Base-by-base conservation (phyloP, 2,888 invertebrate genomes). In the Eubasilissa splendida region DNA sequence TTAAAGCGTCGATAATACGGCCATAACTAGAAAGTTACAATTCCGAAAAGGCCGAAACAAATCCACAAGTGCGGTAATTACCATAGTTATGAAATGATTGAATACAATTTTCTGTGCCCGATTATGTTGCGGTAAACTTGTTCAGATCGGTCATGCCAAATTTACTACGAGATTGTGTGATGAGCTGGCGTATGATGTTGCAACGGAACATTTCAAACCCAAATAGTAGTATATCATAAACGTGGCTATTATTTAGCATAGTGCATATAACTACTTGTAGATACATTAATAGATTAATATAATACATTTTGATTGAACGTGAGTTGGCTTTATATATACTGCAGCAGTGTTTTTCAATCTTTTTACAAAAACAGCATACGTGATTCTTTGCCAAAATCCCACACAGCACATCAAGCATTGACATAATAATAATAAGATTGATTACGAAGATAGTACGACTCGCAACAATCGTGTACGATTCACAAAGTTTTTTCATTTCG, bases 71-170 rank as follows among this genome's bases (percentile, higher is more conserved):
- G 42, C 59, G 58, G 58, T 59, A 59, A 74, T 50, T 58, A n/a
- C 11, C 33, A 42, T 74, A 74, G 74, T 74, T 74, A 74, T 58
- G 74, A 58, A 74, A 74, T 74, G 42, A 59, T 59, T 50, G 74
- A 50, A 42, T 59, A 50, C 59, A 74, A 74, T 74, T 73, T 59
- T 74, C 50, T 56, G n/a, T 74, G 50, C 42, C 58, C 58, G 58
- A 59, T 74, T 58, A 59, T 74, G 58, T 59, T 50, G 74, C 74
- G 42, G 50, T 59, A 42, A 74, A 42, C 50, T 74, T 42, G 58
- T 58, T 74, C 59, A 74, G 42, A 74, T 74, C 58, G 50, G 74
- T 74, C 59, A 74, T 74, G 59, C 59, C 50, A 59, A 74, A 74
- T 74, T 74, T 59, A 42, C 74, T 58, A 33, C 4, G 59, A 58